Evolutionary conservation across 2,888 invertebrate genomes (phyloP).

Genomic region (Sericinus montela): DNA sequence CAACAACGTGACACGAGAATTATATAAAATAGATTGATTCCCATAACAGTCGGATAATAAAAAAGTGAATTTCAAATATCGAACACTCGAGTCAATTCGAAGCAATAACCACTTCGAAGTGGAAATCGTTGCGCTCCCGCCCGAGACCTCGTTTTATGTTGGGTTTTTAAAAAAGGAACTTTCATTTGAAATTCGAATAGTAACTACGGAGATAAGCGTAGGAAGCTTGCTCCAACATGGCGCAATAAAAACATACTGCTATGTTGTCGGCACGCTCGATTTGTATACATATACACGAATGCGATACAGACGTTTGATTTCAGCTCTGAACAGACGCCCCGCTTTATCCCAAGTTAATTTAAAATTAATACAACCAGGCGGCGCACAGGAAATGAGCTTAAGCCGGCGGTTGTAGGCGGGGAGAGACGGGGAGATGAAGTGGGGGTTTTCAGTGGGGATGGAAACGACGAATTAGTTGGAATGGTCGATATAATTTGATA

Average conservation of each 20-base stretch:
- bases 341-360: constrained; percentile 82
- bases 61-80: no score
- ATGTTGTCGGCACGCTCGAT: not conserved
- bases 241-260: not conserved
- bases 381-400: constrained; percentile 84
- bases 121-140: no score
- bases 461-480: constrained; percentile 52
- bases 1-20: no score
- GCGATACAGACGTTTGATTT: constrained; percentile 9
- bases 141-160: no score
- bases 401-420: constrained; percentile 48
- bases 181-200: no score
- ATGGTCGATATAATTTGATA: constrained; percentile 48
- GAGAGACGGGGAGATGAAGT: constrained; percentile 26
- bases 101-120: no score
- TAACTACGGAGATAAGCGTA: no score
- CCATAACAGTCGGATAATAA: no score
- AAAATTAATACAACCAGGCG: constrained; percentile 86
- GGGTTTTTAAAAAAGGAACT: no score
- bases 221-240: no score
- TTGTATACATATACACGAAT: constrained; percentile 1
- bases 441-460: constrained; percentile 25
- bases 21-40: no score
- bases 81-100: no score
- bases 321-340: constrained; percentile 20